A percentile compares a stretch with the other conserved stretches of the same genome.
Evolutionary conservation across 1,140 invertebrate species (phyloP).

Genomic region (Drosophila virilis): DNA sequence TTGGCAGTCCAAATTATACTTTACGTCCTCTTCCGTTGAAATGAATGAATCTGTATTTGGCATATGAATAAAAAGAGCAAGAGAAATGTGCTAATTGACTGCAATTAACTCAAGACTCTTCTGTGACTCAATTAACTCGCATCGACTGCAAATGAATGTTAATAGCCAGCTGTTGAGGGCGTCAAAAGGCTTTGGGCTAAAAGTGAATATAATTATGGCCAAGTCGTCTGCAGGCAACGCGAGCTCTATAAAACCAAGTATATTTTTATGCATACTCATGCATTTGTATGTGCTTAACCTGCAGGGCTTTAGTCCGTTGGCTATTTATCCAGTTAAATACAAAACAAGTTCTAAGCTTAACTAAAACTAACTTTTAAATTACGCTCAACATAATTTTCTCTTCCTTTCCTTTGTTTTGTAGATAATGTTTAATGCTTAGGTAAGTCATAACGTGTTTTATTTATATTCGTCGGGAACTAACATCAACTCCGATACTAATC

Average conservation of each 20-base stretch:
- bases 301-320: not conserved
- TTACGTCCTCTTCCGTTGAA: conserved; percentile 7
- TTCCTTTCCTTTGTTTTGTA: not conserved
- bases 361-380: not conserved
- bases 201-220: conserved; percentile 47
- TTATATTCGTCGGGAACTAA: not conserved
- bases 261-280: not conserved
- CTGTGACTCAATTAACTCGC: conserved; percentile 60
- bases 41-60: conserved; percentile 29
- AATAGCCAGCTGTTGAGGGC: conserved; percentile 27
- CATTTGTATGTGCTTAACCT: not conserved
- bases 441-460: not conserved
- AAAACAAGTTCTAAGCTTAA: not conserved
- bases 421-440: not conserved
- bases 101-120: conserved; percentile 54
- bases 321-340: not conserved
- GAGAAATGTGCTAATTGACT: conserved; percentile 45
- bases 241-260: not conserved
- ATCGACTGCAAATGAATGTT: conserved; percentile 64
- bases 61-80: conserved; percentile 13
- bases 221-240: conserved; percentile 18
- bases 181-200: conserved; percentile 16
- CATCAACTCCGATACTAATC: not conserved
- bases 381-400: not conserved
- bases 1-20: conserved; percentile 6